phyloP scores from a whole-genome alignment of 2,888 invertebrate species.

The Metalampra italica region DNA sequence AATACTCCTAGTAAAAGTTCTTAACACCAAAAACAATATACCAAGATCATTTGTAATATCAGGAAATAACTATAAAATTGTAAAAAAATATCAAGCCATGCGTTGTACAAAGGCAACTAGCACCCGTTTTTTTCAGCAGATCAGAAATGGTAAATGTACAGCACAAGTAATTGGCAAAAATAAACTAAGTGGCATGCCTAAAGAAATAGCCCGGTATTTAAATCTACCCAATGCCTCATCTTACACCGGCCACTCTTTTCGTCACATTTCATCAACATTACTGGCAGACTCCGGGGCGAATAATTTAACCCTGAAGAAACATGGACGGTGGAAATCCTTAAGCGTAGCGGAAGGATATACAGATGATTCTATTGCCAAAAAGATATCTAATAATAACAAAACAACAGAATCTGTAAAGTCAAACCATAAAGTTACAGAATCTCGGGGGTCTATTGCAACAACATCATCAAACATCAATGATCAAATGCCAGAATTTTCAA shows the following conservation, averaged over 20 bases:
- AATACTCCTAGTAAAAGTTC: constrained; percentile 1
- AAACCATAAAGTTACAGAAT: too few species aligned
- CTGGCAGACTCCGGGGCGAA: constrained; percentile 12
- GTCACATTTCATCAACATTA: constrained; percentile 15
- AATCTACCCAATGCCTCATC: constrained; percentile 12
- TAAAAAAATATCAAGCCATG: constrained; percentile 5
- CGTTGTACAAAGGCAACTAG: not conserved
- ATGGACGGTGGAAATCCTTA: constrained; percentile 13
- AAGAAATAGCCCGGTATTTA: constrained; percentile 13
- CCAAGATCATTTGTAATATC: constrained; percentile 1
- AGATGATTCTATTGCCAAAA: not conserved
- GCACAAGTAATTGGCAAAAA: not conserved
- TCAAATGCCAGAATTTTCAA: too few species aligned
- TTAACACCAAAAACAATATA: not conserved
- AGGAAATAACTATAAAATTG: not conserved
- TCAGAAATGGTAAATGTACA: not conserved
- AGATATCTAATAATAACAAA: too few species aligned
- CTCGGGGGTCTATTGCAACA: too few species aligned
- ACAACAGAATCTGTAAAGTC: too few species aligned
- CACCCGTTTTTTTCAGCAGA: not conserved
- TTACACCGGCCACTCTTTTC: constrained; percentile 18
- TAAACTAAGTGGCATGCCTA: not conserved
- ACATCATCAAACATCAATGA: too few species aligned
- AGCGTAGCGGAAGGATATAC: constrained; percentile 8
- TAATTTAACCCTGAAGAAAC: constrained; percentile 9